Conservation (phyloP, 2,888 invertebrate species). For the Drosophila meridionalis region DNA sequence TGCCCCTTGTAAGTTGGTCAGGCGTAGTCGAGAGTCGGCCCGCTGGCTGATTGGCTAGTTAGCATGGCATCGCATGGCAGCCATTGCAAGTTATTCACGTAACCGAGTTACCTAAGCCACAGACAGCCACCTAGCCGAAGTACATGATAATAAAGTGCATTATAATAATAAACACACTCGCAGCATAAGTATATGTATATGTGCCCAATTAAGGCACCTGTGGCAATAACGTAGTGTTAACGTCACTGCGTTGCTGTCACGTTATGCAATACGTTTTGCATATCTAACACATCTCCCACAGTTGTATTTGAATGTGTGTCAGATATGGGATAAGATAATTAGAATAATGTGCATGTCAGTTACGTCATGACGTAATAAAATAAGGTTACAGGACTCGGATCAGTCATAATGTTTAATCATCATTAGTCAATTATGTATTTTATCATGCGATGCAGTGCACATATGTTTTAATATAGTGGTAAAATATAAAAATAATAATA, state of each 20-base stretch:
- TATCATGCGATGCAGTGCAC: too few relatives aligned
- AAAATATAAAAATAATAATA: neutral
- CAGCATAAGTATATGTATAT: neutral
- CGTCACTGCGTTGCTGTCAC: neutral
- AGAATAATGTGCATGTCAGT: neutral
- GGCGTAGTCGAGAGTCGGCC: neutral
- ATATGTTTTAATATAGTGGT: too few relatives aligned
- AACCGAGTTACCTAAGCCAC: conserved; percentile 50
- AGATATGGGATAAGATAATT: neutral
- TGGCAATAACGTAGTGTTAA: conserved; percentile 6
- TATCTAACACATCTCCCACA: neutral
- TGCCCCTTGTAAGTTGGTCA: conserved; percentile 29
- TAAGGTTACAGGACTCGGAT: too few relatives aligned
- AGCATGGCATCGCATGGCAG: conserved; percentile 15
- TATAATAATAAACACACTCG: conserved; percentile 5
- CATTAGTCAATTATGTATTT: too few relatives aligned
- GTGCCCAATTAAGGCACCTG: neutral
- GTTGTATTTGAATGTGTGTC: neutral
- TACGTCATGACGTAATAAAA: neutral
- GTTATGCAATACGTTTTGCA: neutral
- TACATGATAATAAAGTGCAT: neutral
- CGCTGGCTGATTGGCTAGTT: conserved; percentile 30
- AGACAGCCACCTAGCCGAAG: conserved; percentile 12
- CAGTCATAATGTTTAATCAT: too few relatives aligned
- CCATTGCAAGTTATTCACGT: conserved; percentile 44